phyloP scores from a whole-genome alignment of 2,888 invertebrate species.

The Diaphora mendica region DNA sequence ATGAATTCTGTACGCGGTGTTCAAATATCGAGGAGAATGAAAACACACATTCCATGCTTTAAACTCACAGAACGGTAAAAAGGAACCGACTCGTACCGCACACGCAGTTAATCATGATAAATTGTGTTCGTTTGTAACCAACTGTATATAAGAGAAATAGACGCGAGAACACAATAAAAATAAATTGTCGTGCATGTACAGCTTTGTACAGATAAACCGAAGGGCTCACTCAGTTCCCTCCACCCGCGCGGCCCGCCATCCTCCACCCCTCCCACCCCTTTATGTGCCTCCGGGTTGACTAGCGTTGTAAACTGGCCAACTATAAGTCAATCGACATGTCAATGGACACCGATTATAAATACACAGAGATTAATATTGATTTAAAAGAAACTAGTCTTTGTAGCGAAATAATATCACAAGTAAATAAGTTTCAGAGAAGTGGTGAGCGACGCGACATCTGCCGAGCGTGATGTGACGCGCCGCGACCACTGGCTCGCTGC shows the following conservation, averaged over 20 bases:
- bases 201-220: not conserved
- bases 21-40: not conserved
- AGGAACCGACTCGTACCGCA: not conserved
- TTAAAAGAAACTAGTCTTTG: not conserved
- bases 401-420: not conserved
- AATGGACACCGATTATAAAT: not conserved
- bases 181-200: not conserved
- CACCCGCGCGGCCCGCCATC: not conserved
- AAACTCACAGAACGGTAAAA: not conserved
- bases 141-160: not conserved
- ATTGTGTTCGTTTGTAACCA: not conserved
- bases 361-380: not conserved
- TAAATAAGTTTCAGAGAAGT: not conserved
- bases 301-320: not conserved
- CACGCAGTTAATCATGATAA: not conserved
- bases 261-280: not conserved
- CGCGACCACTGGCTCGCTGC: not conserved
- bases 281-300: not conserved
- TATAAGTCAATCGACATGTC: not conserved
- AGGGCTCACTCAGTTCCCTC: not conserved
- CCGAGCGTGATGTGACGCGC: not conserved
- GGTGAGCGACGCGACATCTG: not conserved
- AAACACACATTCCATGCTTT: not conserved
- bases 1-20: not conserved
- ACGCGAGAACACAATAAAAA: not conserved